These are phyloP conservation scores for Parnassius glacialis DNA, from an alignment of 2,888 invertebrate species.

Conservation along the genomic window DNA sequence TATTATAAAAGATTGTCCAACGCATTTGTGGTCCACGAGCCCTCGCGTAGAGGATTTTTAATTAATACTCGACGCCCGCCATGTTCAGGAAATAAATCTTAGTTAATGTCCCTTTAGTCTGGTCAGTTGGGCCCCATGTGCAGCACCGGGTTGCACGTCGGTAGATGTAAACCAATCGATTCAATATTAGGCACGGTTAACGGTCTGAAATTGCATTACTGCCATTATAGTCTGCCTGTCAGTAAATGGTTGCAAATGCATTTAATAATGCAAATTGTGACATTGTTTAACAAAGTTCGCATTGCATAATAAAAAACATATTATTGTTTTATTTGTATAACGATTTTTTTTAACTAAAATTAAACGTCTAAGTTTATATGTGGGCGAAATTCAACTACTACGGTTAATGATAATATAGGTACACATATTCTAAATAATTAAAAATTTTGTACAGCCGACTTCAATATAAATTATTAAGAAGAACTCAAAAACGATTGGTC, in stretches of 20 bases:
- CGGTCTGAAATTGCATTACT: constrained; percentile 33
- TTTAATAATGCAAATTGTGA: constrained; percentile 14
- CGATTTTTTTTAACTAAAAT: no score
- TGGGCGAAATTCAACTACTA: no score
- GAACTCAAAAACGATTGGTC: no score
- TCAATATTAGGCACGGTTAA: constrained; percentile 33
- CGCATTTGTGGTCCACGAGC: constrained; percentile 45
- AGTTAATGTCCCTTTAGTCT: constrained; percentile 75
- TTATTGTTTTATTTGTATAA: no score
- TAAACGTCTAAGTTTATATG: no score
- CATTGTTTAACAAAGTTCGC: not conserved
- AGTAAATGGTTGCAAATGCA: constrained; percentile 19
- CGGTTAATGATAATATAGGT: no score
- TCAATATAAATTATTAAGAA: no score
- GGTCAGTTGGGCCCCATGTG: constrained; percentile 60
- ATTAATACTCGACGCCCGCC: constrained; percentile 64
- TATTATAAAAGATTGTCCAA: constrained; percentile 42
- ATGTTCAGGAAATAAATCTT: constrained; percentile 71
- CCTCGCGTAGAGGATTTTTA: constrained; percentile 67
- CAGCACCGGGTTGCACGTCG: constrained; percentile 42
- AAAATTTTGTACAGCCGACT: no score
- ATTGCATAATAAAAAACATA: no score
- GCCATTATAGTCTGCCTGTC: constrained; percentile 15
- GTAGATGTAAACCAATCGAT: constrained; percentile 51
- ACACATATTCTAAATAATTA: no score